These are phyloP conservation scores for Helicoverpa assulta DNA, from an alignment of 2,888 invertebrate genomes.

Conservation along the genomic window DNA sequence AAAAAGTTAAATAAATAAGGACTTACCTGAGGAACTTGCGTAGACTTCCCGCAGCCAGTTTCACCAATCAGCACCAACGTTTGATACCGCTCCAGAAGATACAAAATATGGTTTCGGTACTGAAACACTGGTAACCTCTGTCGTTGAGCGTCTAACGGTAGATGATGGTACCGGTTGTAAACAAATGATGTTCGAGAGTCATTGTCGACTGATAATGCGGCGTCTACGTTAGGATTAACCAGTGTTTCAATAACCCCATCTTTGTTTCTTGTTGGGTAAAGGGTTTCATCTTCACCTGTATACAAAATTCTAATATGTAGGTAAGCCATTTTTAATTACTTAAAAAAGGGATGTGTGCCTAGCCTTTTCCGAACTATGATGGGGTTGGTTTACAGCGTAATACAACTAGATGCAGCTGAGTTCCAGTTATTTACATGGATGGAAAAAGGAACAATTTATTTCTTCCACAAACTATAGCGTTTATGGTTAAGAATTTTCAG, in stretches of 20 bases:
- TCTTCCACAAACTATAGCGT: no score
- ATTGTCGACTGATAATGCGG: slow-evolving; percentile 87
- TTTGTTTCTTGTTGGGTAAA: slow-evolving; percentile 83
- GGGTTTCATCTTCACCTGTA: slow-evolving; percentile 69
- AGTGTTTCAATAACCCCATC: slow-evolving; percentile 82
- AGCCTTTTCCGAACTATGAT: no score
- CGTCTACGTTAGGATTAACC: slow-evolving; percentile 80
- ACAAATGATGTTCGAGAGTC: slow-evolving; percentile 93
- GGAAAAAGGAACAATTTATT: no score
- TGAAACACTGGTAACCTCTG: slow-evolving; percentile 96
- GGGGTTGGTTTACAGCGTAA: no score
- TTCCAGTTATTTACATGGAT: no score
- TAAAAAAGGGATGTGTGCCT: no score
- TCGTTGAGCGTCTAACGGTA: slow-evolving; percentile 95
- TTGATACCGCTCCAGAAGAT: slow-evolving; percentile 96
- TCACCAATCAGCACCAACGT: slow-evolving; percentile 97
- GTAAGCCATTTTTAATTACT: no score
- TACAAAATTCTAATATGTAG: slow-evolving; percentile 3
- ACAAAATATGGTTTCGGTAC: slow-evolving; percentile 96
- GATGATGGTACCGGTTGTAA: slow-evolving; percentile 95
- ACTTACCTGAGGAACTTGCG: slow-evolving; percentile 97
- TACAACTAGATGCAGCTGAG: no score
- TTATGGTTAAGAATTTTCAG: no score
- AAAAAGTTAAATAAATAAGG: background rate
- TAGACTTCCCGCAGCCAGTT: slow-evolving; percentile 99